Evolutionary conservation across 2,797 vertebrate genomes (phyloP), one percentile per base, ranked within the genome.

Genomic region (Coregonus sp.): DNA sequence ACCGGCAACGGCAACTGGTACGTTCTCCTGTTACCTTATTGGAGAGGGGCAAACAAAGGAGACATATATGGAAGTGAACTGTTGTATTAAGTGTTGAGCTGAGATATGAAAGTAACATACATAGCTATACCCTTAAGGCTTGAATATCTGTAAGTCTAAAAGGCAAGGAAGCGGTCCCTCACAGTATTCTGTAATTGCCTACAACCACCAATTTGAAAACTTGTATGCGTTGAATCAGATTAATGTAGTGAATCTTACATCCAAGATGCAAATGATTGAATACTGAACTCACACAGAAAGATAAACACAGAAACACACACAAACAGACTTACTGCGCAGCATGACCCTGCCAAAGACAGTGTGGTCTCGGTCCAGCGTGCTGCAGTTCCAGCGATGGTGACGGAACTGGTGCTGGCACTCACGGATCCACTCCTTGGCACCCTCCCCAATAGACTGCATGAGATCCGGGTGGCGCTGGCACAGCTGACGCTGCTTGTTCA

Each of bases 371-470:
- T 98, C 98, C 93, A 98, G 90, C 0, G 97, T 99, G 94, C 96
- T 99, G 94, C 98, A 99, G 92, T 99, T 99, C 98, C 98, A 99
- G 88, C 98, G 96, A 90, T 99, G 97, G 90, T 98, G 94, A 83
- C 95, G 94, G 92, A 99, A 99, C 90, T 99, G 98, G 89, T 99
- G 96, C 92, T 99, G 98, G 86, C 98, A 99, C 87, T 99, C 98
- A 11, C 89, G 93, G 88, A 99, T 98, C 98, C 98, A 99, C 84
- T 99, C 98, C 84, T 96, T 96, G 86, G 97, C 97, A 29, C 98
- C 98, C 80, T 97, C 96, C 0, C 97, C 97, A 1, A 99, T 96
- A 0, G 97, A 96, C 90, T 97, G 97, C 98, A 99, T 99, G 89
- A 98, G 95, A 90, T 99, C 98, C 0, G 98, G 97, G 89, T 99